These are phyloP conservation scores for Gambusia yucatana DNA, from an alignment of 2,797 vertebrate species.

Conservation along the genomic window DNA sequence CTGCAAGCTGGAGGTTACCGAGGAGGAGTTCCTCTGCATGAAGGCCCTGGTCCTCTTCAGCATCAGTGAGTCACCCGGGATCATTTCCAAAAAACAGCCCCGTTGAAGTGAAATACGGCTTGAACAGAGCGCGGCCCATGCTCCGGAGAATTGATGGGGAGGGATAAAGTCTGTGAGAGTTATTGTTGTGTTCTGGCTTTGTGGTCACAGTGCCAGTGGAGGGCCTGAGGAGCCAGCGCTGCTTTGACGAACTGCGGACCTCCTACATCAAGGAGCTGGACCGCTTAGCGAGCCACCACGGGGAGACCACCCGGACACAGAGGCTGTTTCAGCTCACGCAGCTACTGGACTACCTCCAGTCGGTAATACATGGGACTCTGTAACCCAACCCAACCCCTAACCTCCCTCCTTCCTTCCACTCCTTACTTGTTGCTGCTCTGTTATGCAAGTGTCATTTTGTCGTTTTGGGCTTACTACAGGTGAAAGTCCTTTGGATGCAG, in stretches of 20 bases:
- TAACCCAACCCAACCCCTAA: not conserved
- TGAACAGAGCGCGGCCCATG: constrained; percentile 27
- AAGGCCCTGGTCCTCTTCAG: constrained; percentile 96
- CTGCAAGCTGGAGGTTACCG: constrained; percentile 90
- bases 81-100: constrained; percentile 9
- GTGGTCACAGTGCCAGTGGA: constrained; percentile 90
- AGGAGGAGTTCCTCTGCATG: constrained; percentile 96
- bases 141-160: constrained; percentile 49
- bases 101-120: constrained; percentile 43
- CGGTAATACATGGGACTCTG: constrained; percentile 79
- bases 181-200: constrained; percentile 66
- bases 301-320: constrained; percentile 87
- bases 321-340: constrained; percentile 96
- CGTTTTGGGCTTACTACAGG: not conserved
- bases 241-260: constrained; percentile 94
- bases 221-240: constrained; percentile 92
- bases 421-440: constrained; percentile 11
- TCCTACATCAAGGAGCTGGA: constrained; percentile 97
- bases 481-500: not conserved
- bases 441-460: constrained; percentile 11
- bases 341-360: constrained; percentile 93
- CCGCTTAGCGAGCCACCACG: constrained; percentile 89
- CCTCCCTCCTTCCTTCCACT: constrained; percentile 9
- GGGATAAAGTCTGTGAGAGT: constrained; percentile 55
- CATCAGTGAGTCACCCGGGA: constrained; percentile 86